Percentiles rank a stretch among this genome's conserved stretches.
Evolutionary conservation across 2,113 vertebrate genomes (phyloP).

Genomic region (Potamarius usumacintae): DNA sequence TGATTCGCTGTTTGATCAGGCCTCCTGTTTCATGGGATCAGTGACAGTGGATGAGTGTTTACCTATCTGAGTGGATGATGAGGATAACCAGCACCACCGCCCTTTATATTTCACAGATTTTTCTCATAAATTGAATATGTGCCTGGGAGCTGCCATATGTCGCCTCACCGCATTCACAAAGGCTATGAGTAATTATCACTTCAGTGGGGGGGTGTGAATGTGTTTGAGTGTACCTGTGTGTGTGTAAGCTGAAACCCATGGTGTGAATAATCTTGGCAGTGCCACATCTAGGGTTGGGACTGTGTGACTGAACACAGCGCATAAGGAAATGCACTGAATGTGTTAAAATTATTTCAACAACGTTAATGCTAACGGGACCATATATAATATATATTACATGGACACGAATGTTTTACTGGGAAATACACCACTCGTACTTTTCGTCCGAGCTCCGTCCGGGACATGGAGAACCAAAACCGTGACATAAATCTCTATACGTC

Average conservation of each 20-base stretch:
- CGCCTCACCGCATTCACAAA: neutral
- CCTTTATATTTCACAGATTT: neutral
- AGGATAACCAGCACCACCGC: neutral
- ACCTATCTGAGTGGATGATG: neutral
- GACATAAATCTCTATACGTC: too few species aligned
- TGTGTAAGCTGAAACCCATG: slow-evolving; percentile 12
- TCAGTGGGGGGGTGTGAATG: slow-evolving; percentile 23
- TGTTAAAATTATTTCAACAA: neutral
- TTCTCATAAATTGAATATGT: slow-evolving; percentile 38
- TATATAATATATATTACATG: neutral
- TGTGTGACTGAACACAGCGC: neutral
- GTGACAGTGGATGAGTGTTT: slow-evolving; percentile 6
- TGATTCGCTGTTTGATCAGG: slow-evolving; percentile 26
- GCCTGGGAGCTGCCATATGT: neutral
- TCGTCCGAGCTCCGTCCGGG: too few species aligned
- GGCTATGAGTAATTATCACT: slow-evolving; percentile 21
- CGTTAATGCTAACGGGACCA: neutral
- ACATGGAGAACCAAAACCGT: too few species aligned
- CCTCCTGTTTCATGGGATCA: neutral
- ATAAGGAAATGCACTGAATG: neutral
- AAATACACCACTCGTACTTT: too few species aligned
- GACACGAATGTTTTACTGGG: too few species aligned
- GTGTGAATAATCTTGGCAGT: neutral
- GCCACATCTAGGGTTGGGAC: neutral
- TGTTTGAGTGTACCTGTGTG: slow-evolving; percentile 23